A percentile compares a stretch with the other conserved stretches of the same genome.
Evolutionary conservation across 1,140 invertebrate genomes (phyloP).

Genomic region (Aphidius gifuensis): DNA sequence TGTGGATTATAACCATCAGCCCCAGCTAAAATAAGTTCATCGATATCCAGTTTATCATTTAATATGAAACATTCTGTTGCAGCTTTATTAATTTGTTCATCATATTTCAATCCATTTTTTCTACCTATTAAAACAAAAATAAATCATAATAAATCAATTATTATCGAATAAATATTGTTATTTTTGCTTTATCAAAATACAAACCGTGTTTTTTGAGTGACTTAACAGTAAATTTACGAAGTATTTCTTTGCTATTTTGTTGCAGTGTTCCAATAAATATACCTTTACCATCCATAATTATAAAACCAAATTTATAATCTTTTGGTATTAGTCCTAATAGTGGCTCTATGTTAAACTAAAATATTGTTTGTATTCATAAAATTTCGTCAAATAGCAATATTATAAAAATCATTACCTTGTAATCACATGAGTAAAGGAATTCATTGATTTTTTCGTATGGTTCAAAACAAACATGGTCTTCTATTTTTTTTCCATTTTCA

Average conservation of each 20-base stretch:
- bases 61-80: conserved; percentile 96
- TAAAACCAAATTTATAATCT: conserved; percentile 99
- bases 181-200: conserved; percentile 19
- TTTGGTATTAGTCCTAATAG: conserved; percentile 94
- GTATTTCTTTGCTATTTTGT: conserved; percentile 82
- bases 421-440: conserved; percentile 98
- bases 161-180: conserved; percentile 2
- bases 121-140: conserved; percentile 63
- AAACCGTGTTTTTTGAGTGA: conserved; percentile 98
- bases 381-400: conserved; percentile 10
- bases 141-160: conserved; percentile 3
- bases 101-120: conserved; percentile 99
- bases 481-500: conserved; percentile 99
- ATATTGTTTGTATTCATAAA: conserved; percentile 13
- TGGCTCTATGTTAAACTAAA: conserved; percentile 90
- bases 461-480: conserved; percentile 99
- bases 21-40: conserved; percentile 96
- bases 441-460: conserved; percentile 99
- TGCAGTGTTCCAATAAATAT: conserved; percentile 98
- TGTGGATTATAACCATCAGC: conserved; percentile 99
- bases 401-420: conserved; percentile 66
- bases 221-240: conserved; percentile 99
- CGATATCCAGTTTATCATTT: conserved; percentile 96
- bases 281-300: conserved; percentile 99
- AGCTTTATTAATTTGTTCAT: conserved; percentile 98